A percentile compares a stretch with the other conserved stretches of the same genome.
phyloP scores from a whole-genome alignment of 2,888 invertebrate species.

The Clostera curtula region DNA sequence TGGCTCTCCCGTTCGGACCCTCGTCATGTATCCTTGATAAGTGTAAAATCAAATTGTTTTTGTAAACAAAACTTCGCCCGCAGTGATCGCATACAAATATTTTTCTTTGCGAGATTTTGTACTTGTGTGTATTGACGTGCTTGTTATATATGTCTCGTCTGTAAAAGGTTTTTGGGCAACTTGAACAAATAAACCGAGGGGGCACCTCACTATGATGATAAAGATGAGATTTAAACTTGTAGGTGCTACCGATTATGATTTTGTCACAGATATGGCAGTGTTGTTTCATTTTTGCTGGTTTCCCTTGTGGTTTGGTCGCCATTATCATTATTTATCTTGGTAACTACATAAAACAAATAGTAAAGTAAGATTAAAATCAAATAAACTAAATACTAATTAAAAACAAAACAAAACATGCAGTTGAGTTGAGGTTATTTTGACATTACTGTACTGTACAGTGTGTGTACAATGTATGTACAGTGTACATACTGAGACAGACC shows the following conservation, averaged over 20 bases:
- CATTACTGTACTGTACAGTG: too few relatives aligned
- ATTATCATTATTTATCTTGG: constrained; percentile 8
- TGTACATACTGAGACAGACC: too few relatives aligned
- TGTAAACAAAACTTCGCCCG: constrained; percentile 39
- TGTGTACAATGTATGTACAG: too few relatives aligned
- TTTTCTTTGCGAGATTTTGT: constrained; percentile 22
- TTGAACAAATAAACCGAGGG: constrained; percentile 33
- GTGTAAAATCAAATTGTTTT: constrained; percentile 41
- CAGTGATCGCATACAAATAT: constrained; percentile 43
- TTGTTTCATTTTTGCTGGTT: constrained; percentile 17
- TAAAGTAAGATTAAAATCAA: constrained; percentile 1
- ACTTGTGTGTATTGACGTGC: too few relatives aligned
- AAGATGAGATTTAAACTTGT: constrained; percentile 32
- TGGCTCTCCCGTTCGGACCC: constrained; percentile 6
- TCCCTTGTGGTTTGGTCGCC: constrained; percentile 14
- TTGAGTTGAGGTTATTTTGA: too few relatives aligned
- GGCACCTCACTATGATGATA: constrained; percentile 38
- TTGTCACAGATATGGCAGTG: constrained; percentile 36
- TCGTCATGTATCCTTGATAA: constrained; percentile 47
- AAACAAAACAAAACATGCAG: constrained; percentile 9
- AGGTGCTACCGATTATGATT: constrained; percentile 27
- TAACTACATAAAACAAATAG: background rate
- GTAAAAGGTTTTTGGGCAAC: constrained; percentile 40
- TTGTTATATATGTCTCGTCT: constrained; percentile 35
- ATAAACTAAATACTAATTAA: constrained; percentile 4